A percentile compares a stretch with the other conserved stretches of the same genome.
Evolutionary conservation across 1,140 invertebrate genomes (phyloP).

Genomic region (Drosophila miranda): DNA sequence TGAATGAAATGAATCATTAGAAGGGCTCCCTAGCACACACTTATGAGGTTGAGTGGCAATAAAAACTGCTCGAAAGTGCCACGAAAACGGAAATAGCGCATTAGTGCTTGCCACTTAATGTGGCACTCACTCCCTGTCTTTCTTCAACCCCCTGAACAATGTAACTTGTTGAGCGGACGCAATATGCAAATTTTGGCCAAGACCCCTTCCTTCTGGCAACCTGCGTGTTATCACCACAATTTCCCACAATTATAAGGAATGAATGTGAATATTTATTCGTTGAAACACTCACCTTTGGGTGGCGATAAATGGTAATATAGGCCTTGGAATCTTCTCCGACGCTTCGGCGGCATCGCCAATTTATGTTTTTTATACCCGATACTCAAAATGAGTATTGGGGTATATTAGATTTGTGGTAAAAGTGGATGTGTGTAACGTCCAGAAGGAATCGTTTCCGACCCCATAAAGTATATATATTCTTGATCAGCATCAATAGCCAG

Average conservation of each 20-base stretch:
- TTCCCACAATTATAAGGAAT: conserved; percentile 66
- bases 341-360: conserved; percentile 73
- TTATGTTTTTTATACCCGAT: no score
- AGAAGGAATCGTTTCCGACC: no score
- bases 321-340: conserved; percentile 82
- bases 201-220: neutral
- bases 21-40: neutral
- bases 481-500: no score
- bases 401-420: no score
- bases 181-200: conserved; percentile 76
- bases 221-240: conserved; percentile 58
- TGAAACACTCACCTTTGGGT: conserved; percentile 83
- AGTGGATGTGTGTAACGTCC: no score
- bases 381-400: no score
- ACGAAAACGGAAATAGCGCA: conserved; percentile 78
- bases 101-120: conserved; percentile 75
- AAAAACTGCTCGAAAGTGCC: conserved; percentile 66
- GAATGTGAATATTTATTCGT: conserved; percentile 21
- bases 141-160: conserved; percentile 1
- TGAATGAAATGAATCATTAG: conserved; percentile 49
- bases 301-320: conserved; percentile 84
- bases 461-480: no score
- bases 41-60: conserved; percentile 42
- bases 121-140: conserved; percentile 34
- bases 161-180: conserved; percentile 71